A percentile compares a stretch with the other conserved stretches of the same genome.
Conservation (phyloP, 2,888 invertebrate genomes). For the Eilema griseolum region DNA sequence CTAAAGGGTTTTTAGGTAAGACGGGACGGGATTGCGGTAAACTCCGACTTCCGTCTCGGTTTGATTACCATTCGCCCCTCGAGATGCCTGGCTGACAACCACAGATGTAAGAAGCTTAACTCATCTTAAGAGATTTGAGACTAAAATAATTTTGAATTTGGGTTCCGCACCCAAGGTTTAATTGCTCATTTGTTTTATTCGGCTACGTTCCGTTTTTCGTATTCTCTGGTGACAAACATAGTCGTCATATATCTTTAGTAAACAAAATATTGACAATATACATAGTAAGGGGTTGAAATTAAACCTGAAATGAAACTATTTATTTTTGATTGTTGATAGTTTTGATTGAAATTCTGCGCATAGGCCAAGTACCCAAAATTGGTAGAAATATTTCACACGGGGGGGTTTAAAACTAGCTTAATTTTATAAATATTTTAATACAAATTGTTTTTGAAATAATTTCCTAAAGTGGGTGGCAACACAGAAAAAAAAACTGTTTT, state of each 20-base stretch:
- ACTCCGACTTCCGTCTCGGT: conserved; percentile 68
- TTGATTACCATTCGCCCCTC: conserved; percentile 80
- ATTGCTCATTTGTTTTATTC: conserved; percentile 40
- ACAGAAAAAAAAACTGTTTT: too few relatives aligned
- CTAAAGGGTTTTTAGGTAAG: conserved; percentile 78
- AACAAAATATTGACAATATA: background rate
- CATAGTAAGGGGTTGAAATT: too few relatives aligned
- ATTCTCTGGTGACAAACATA: background rate
- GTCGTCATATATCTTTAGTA: conserved; percentile 1
- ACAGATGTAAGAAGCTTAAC: conserved; percentile 60
- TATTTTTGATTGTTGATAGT: too few relatives aligned
- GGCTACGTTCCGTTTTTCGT: conserved; percentile 17
- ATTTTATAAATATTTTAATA: too few relatives aligned
- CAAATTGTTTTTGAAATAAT: too few relatives aligned
- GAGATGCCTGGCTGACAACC: conserved; percentile 66
- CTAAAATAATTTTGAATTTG: conserved; percentile 48
- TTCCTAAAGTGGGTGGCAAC: too few relatives aligned
- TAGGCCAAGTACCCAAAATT: too few relatives aligned
- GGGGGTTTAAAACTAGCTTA: too few relatives aligned
- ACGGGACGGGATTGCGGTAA: conserved; percentile 72
- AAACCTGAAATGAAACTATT: too few relatives aligned
- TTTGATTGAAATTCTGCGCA: too few relatives aligned
- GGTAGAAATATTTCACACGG: too few relatives aligned
- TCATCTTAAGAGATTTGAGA: conserved; percentile 52
- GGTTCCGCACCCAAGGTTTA: conserved; percentile 41